phyloP scores from a whole-genome alignment of 1,140 invertebrate species.

The Micrasema minimum region DNA sequence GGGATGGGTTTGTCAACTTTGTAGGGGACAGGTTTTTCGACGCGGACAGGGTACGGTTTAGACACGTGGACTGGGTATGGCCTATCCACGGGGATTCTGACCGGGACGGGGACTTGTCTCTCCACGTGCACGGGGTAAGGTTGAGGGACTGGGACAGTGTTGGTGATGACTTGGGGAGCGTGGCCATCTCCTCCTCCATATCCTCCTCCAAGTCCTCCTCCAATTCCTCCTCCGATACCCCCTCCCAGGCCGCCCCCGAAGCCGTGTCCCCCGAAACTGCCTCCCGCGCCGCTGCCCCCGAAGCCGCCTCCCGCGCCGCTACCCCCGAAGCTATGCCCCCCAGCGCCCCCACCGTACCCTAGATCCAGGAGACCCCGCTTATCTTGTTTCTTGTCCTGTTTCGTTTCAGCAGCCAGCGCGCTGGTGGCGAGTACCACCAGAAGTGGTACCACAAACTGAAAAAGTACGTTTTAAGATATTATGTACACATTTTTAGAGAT shows the following conservation, averaged over 20 bases:
- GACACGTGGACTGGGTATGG: conserved; percentile 53
- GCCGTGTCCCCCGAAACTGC: conserved; percentile 12
- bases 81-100: conserved; percentile 56
- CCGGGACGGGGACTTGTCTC: conserved; percentile 56
- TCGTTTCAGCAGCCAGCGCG: conserved; percentile 2
- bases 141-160: conserved; percentile 57
- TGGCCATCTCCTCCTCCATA: conserved; percentile 49
- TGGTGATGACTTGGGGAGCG: conserved; percentile 55
- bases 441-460: conserved; percentile 8
- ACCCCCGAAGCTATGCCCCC: conserved; percentile 39
- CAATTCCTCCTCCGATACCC: not conserved
- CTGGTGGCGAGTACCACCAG: conserved; percentile 33
- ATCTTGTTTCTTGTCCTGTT: conserved; percentile 55
- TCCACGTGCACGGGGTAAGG: conserved; percentile 59
- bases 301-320: conserved; percentile 13
- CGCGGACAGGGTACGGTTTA: conserved; percentile 64
- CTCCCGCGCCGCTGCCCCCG: not conserved
- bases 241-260: conserved; percentile 29
- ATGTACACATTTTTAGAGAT: too few species aligned
- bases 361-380: conserved; percentile 59
- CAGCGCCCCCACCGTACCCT: conserved; percentile 53
- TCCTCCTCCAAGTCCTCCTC: conserved; percentile 18
- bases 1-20: conserved; percentile 58
- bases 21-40: conserved; percentile 58
- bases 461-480: too few species aligned